Percentiles rank a stretch among this genome's conserved stretches.
These are phyloP conservation scores for Sandelia bainsii DNA, from an alignment of 2,797 vertebrate genomes.

Conservation along the genomic window DNA sequence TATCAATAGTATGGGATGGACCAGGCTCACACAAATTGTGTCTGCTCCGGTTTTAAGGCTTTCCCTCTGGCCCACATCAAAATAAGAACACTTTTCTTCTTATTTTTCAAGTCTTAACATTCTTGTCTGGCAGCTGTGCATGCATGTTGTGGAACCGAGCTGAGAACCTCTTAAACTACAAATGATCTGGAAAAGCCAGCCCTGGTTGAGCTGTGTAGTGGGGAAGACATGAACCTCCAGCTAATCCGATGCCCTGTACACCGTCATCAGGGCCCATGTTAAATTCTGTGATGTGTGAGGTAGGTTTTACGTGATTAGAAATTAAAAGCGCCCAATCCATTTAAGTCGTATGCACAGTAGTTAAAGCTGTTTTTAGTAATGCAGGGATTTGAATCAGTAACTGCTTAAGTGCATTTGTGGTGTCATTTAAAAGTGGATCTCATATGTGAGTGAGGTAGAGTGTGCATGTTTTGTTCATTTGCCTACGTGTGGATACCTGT, in stretches of 20 bases:
- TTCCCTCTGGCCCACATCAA: conserved; percentile 39
- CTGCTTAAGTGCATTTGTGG: conserved; percentile 9
- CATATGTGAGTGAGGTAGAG: background rate
- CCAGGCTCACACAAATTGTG: conserved; percentile 44
- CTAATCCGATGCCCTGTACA: conserved; percentile 17
- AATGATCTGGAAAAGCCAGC: conserved; percentile 70
- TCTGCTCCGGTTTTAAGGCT: conserved; percentile 52
- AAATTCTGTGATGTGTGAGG: conserved; percentile 2
- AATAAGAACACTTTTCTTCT: conserved; percentile 54
- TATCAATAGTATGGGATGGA: conserved; percentile 60
- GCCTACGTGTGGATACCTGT: conserved; percentile 36
- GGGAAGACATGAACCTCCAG: conserved; percentile 26
- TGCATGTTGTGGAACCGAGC: conserved; percentile 68
- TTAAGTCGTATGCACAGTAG: background rate
- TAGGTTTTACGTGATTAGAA: conserved; percentile 14
- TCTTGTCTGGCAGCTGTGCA: conserved; percentile 70
- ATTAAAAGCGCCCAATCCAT: background rate
- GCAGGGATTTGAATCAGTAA: conserved; percentile 13
- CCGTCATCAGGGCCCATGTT: background rate
- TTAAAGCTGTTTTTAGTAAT: conserved; percentile 19
- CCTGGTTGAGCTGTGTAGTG: conserved; percentile 23
- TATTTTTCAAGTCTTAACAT: conserved; percentile 61
- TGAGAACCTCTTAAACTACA: conserved; percentile 69
- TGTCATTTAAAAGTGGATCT: conserved; percentile 16
- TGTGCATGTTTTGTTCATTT: conserved; percentile 26